These are phyloP conservation scores for Limnephilus lunatus DNA, from an alignment of 2,888 invertebrate species.

Conservation along the genomic window DNA sequence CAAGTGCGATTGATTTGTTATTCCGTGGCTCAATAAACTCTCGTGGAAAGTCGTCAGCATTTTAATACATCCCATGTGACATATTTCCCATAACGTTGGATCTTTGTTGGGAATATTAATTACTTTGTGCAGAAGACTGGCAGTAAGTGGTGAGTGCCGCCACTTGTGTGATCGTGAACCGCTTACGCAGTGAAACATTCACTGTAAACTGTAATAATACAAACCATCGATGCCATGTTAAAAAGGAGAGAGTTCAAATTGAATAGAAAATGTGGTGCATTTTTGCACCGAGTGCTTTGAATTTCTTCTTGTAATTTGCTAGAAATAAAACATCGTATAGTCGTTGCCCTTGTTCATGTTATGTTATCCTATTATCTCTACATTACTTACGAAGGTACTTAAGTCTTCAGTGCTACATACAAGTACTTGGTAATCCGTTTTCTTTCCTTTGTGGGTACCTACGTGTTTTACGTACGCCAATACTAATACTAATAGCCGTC, in stretches of 20 bases:
- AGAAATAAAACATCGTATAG: neutral
- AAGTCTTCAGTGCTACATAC: neutral
- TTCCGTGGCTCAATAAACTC: neutral
- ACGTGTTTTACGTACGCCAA: neutral
- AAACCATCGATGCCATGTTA: conserved; percentile 21
- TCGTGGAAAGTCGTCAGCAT: conserved; percentile 4
- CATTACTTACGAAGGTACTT: neutral
- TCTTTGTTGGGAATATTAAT: conserved; percentile 18
- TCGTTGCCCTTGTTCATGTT: neutral
- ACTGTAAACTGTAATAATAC: neutral
- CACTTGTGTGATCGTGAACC: conserved; percentile 5
- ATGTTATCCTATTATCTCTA: neutral
- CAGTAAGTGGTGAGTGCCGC: neutral
- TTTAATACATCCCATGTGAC: neutral
- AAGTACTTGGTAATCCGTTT: neutral
- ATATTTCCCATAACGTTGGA: conserved; percentile 11
- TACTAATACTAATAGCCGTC: neutral
- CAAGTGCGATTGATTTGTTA: neutral
- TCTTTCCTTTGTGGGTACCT: neutral
- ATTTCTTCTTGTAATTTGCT: neutral
- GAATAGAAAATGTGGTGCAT: conserved; percentile 16
- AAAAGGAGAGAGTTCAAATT: conserved; percentile 6
- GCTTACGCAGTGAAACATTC: neutral
- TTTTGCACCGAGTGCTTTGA: neutral
- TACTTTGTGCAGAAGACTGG: neutral